Base-by-base conservation (phyloP, 2,888 invertebrate genomes). In the Azorinus chamasolen region DNA sequence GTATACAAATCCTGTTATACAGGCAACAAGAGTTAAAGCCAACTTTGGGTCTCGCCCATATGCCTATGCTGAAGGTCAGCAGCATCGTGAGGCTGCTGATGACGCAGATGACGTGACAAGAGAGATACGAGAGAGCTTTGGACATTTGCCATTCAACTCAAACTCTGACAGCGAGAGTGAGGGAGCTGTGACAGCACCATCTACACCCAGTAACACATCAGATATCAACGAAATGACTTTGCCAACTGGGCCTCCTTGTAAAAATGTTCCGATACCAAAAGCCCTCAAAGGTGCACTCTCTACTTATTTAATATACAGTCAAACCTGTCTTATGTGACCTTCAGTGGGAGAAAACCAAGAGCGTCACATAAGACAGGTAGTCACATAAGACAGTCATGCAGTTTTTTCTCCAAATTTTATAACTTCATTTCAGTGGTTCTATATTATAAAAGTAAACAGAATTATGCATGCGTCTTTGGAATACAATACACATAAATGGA, bases 31-130 rank as follows among this genome's bases (percentile, higher is more conserved):
- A 61, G 87, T 93, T 27, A 88, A 88, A 65, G 92, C 92, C 18
- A 93, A 93, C 83, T 93, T 93, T 87, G 93, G 93, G 59, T 85
- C 91, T 0, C 78, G 90, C 16, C 88, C 91, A 14, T 93, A 92
- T 81, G 88, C 90, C 4, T 92, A 88, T 71, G 91, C 91, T 32
- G 92, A 92, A 63, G 92, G 92, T 41, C 90, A 89, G 54, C 88
- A 91, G 62, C 92, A 92, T 71, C 57, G 90, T 8, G 91, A 91
- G 58, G 91, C 91, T 12, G 92, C 91, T 5, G 91, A 92, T 72
- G 91, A 89, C 43, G 90, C 88, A n/a, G 87, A 88, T 64, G 92
- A 92, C 71, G 75, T 90, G 50, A 89, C 90, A 2, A 80, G 91
- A 59, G 92, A 92, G 74, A 92, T 92, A 37, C 83, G 90, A 2